phyloP scores from a whole-genome alignment of 2,797 vertebrate species.

The Phoeniculus purpureus region DNA sequence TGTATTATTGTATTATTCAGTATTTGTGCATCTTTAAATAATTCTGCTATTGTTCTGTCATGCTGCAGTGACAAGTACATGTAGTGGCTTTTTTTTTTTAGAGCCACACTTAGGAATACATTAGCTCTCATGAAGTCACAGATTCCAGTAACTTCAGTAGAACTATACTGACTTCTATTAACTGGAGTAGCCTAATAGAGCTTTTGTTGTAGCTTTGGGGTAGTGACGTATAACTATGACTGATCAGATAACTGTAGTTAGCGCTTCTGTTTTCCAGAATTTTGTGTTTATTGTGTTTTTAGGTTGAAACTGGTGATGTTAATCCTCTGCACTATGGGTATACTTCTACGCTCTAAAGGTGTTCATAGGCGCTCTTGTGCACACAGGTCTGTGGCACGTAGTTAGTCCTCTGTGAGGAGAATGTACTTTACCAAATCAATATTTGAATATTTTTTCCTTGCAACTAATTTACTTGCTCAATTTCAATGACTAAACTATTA shows the following conservation, averaged over 20 bases:
- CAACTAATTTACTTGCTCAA: slow-evolving; percentile 24
- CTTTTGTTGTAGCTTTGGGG: slow-evolving; percentile 13
- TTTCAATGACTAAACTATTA: slow-evolving; percentile 52
- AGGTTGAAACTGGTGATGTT: slow-evolving; percentile 34
- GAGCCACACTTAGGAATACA: neutral
- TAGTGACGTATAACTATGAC: neutral
- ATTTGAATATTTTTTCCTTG: slow-evolving; percentile 58
- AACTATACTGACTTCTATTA: neutral
- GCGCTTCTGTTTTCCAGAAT: neutral
- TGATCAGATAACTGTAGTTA: neutral
- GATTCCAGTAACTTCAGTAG: neutral
- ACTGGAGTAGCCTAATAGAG: neutral
- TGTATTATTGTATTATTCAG: slow-evolving; percentile 9
- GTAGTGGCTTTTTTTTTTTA: neutral
- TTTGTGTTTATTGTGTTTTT: slow-evolving; percentile 22
- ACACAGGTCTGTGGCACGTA: slow-evolving; percentile 42
- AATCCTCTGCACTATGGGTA: slow-evolving; percentile 38
- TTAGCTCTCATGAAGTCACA: neutral
- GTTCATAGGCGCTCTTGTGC: slow-evolving; percentile 27
- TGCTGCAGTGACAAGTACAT: neutral
- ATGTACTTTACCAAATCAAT: slow-evolving; percentile 52
- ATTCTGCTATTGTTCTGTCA: neutral
- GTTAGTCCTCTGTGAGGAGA: slow-evolving; percentile 71
- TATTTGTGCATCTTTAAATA: slow-evolving; percentile 18
- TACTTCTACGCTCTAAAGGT: slow-evolving; percentile 18